Evolutionary conservation across 2,888 invertebrate species (phyloP).

Genomic region (Campaea margaritaria): DNA sequence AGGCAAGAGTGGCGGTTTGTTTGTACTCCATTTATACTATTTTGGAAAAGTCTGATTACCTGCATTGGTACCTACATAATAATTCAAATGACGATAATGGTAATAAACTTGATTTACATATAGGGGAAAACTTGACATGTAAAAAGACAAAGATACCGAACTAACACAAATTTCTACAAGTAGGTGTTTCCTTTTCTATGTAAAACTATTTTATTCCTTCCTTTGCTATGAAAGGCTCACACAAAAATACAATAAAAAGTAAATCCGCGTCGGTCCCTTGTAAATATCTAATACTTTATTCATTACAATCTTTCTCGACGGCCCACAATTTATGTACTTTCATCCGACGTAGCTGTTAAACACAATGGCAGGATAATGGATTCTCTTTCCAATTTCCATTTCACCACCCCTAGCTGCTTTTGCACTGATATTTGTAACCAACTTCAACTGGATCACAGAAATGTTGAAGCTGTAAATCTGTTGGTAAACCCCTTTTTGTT

Average conservation of each 20-base stretch:
- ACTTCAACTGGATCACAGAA: too few species aligned
- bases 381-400: conserved; percentile 31
- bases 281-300: conserved; percentile 36
- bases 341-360: conserved; percentile 23
- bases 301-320: conserved; percentile 31
- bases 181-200: neutral
- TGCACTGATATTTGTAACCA: too few species aligned
- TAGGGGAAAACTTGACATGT: too few species aligned
- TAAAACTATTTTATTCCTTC: neutral
- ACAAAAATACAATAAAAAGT: conserved; percentile 20
- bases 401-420: too few species aligned
- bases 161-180: neutral
- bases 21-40: too few species aligned
- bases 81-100: too few species aligned
- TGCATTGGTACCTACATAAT: too few species aligned
- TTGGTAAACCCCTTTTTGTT: too few species aligned
- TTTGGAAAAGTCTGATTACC: too few species aligned
- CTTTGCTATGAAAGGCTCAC: neutral
- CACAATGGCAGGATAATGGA: conserved; percentile 37
- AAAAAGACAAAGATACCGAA: neutral
- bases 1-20: too few species aligned
- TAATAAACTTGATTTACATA: too few species aligned
- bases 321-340: conserved; percentile 36
- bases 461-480: too few species aligned
- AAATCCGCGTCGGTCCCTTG: conserved; percentile 24